Evolutionary conservation across 2,113 vertebrate species (phyloP).

Genomic region (Leptobrachium leishanense): DNA sequence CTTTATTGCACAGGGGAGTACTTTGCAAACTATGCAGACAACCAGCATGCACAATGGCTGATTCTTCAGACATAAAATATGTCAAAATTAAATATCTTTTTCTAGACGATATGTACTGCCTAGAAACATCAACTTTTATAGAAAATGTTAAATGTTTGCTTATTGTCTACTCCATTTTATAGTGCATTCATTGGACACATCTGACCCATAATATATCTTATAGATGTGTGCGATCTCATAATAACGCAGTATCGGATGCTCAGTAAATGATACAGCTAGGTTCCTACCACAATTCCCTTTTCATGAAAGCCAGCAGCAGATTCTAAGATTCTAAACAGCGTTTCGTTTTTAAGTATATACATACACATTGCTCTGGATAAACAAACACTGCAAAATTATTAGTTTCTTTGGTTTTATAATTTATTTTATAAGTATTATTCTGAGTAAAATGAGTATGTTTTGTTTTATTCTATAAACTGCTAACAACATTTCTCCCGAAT

Average conservation of each 20-base stretch:
- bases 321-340: neutral
- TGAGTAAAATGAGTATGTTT: too few species aligned
- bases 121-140: conserved; percentile 37
- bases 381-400: too few species aligned
- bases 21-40: conserved; percentile 24
- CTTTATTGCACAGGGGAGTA: conserved; percentile 12
- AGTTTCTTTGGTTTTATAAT: too few species aligned
- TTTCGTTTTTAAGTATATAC: too few species aligned
- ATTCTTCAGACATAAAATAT: conserved; percentile 29
- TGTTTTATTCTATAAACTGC: too few species aligned
- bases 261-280: conserved; percentile 67
- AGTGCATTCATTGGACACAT: neutral
- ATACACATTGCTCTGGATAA: too few species aligned
- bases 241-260: conserved; percentile 70
- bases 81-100: conserved; percentile 36
- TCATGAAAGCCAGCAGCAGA: conserved; percentile 56
- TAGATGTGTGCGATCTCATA: conserved; percentile 59
- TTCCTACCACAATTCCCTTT: conserved; percentile 69
- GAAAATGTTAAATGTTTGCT: conserved; percentile 31
- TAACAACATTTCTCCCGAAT: too few species aligned
- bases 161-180: conserved; percentile 28
- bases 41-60: neutral
- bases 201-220: conserved; percentile 36
- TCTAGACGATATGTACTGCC: conserved; percentile 23
- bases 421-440: too few species aligned